Percentiles rank a stretch among this genome's conserved stretches.
phyloP scores from a whole-genome alignment of 2,113 vertebrate genomes.

The Natator depressus region DNA sequence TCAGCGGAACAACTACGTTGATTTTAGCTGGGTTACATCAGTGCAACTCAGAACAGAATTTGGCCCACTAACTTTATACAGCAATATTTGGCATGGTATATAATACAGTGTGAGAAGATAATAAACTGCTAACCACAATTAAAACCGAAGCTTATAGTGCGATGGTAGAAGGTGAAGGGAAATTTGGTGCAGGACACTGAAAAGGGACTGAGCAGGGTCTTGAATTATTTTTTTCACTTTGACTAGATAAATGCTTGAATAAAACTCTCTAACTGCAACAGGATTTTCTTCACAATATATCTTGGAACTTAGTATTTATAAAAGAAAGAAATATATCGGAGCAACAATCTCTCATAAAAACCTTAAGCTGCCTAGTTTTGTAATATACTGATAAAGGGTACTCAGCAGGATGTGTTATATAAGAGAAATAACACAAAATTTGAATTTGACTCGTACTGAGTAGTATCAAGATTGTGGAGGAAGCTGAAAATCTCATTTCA shows the following conservation, averaged over 20 bases:
- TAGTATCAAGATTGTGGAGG: conserved; percentile 2
- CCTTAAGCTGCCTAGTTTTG: background rate
- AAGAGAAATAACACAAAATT: conserved; percentile 7
- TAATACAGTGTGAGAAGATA: background rate
- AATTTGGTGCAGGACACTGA: background rate
- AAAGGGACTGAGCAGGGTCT: conserved; percentile 7
- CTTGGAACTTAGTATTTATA: background rate
- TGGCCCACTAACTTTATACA: background rate
- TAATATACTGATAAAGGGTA: background rate
- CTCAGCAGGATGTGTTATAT: background rate
- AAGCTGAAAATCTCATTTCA: background rate
- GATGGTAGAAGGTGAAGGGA: background rate
- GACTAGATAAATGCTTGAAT: conserved; percentile 14
- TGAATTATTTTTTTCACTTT: background rate
- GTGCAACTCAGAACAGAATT: background rate
- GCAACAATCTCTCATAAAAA: background rate
- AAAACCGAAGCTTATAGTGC: background rate
- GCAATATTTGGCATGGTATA: background rate
- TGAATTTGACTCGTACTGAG: background rate
- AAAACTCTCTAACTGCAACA: background rate
- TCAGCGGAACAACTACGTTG: background rate
- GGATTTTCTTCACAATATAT: conserved; percentile 14
- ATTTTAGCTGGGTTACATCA: background rate
- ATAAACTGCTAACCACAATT: background rate
- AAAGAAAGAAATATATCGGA: background rate